Conservation (phyloP, 1,140 invertebrate species). For the Papilio dardanus region DNA sequence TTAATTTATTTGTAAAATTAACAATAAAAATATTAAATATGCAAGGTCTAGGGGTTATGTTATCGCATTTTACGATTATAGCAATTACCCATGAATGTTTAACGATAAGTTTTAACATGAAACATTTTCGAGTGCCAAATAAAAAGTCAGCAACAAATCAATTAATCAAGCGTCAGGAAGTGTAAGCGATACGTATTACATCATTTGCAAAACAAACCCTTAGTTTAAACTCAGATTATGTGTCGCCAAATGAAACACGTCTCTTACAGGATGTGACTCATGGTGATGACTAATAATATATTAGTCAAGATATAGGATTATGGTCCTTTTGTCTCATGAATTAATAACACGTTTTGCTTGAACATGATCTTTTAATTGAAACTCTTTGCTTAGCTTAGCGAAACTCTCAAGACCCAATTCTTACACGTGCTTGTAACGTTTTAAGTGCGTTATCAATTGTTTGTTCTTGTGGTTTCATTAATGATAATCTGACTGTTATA, state of each 20-base stretch:
- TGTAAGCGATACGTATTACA: constrained; percentile 23
- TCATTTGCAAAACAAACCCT: constrained; percentile 26
- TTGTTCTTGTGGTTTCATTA: constrained; percentile 53
- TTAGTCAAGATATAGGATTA: constrained; percentile 27
- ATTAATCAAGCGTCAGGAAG: constrained; percentile 11
- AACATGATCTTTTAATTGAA: constrained; percentile 12
- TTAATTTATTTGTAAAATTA: background rate
- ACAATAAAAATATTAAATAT: background rate
- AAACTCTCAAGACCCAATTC: constrained; percentile 25
- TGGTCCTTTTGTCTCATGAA: constrained; percentile 26
- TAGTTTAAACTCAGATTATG: constrained; percentile 27
- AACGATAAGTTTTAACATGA: background rate
- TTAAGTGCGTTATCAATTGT: constrained; percentile 45
- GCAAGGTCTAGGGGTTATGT: background rate
- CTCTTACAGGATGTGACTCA: constrained; percentile 31
- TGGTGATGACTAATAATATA: constrained; percentile 32
- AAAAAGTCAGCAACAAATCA: background rate
- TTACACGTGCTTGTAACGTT: constrained; percentile 31
- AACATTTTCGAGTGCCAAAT: background rate
- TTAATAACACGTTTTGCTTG: constrained; percentile 30
- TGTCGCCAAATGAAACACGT: constrained; percentile 33
- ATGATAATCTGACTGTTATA: constrained; percentile 47
- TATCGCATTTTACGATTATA: background rate
- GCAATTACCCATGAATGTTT: background rate
- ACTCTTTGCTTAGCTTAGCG: constrained; percentile 13